Evolutionary conservation across 2,888 invertebrate species (phyloP).

Genomic region (Ennomos erosarius): DNA sequence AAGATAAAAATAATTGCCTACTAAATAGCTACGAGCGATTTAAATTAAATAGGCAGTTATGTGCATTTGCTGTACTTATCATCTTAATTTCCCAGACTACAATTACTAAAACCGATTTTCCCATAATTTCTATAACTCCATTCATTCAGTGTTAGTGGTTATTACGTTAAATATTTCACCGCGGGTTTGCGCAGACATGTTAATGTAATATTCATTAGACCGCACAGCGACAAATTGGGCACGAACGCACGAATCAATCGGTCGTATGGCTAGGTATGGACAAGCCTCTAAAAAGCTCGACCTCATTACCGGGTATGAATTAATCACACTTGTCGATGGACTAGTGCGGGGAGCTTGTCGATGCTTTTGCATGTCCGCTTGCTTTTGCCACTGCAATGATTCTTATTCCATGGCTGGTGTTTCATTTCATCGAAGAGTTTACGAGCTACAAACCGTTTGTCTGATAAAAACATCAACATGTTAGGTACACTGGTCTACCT

Average conservation of each 20-base stretch:
- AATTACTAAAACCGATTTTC: constrained; percentile 27
- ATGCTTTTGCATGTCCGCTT: no score
- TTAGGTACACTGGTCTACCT: no score
- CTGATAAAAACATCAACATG: no score
- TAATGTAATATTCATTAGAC: constrained; percentile 67
- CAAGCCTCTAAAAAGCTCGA: constrained; percentile 67
- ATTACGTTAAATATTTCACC: constrained; percentile 52
- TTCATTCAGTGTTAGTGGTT: constrained; percentile 31
- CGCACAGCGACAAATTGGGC: constrained; percentile 74
- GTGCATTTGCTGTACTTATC: no score
- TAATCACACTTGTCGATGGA: constrained; percentile 75
- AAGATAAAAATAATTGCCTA: neutral
- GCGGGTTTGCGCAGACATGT: constrained; percentile 49
- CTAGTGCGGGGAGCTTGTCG: constrained; percentile 35
- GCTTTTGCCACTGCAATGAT: no score
- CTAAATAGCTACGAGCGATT: no score
- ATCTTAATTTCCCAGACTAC: neutral
- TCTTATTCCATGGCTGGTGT: neutral
- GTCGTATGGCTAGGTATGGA: constrained; percentile 14
- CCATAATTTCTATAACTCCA: constrained; percentile 35
- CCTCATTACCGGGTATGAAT: constrained; percentile 80
- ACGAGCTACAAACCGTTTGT: no score
- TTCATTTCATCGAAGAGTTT: neutral
- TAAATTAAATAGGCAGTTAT: no score
- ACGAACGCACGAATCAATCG: constrained; percentile 73